Conservation (phyloP, 2,797 vertebrate species). For the Sebastes hopkinsi region DNA sequence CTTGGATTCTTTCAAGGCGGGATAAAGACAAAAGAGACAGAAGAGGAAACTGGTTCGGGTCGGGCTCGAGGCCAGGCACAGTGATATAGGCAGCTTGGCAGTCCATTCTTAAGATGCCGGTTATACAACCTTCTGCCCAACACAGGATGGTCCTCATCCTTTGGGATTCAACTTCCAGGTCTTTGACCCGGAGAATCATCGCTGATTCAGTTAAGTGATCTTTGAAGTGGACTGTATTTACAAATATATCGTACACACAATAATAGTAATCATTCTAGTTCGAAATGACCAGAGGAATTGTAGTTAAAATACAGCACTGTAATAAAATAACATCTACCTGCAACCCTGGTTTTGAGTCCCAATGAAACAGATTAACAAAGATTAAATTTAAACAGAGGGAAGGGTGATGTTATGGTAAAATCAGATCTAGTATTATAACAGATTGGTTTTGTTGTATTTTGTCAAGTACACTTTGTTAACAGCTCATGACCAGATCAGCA, state of each 20-base stretch:
- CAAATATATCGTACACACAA: conserved; percentile 77
- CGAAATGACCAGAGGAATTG: conserved; percentile 69
- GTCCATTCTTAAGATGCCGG: conserved; percentile 65
- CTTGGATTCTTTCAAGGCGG: conserved; percentile 44
- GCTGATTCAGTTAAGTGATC: conserved; percentile 57
- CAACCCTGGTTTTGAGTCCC: conserved; percentile 73
- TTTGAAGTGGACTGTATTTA: conserved; percentile 71
- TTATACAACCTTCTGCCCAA: conserved; percentile 55
- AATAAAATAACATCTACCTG: conserved; percentile 78
- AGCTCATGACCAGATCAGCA: conserved; percentile 58
- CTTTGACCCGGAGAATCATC: conserved; percentile 40
- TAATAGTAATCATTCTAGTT: conserved; percentile 62
- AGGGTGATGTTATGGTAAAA: conserved; percentile 56
- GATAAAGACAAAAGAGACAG: conserved; percentile 38
- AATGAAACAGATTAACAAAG: conserved; percentile 66
- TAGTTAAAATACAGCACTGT: conserved; percentile 83
- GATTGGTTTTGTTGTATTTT: conserved; percentile 61
- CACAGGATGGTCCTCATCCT: conserved; percentile 65
- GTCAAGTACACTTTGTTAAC: conserved; percentile 70
- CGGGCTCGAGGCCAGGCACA: conserved; percentile 80
- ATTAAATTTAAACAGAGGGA: conserved; percentile 49
- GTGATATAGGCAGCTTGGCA: conserved; percentile 81
- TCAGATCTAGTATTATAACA: conserved; percentile 36
- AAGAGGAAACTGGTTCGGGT: conserved; percentile 47
- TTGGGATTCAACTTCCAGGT: conserved; percentile 68